Percentiles rank a stretch among this genome's conserved stretches.
Evolutionary conservation across 1,140 invertebrate genomes (phyloP).

Genomic region (Phymorhynchus buccinoides): DNA sequence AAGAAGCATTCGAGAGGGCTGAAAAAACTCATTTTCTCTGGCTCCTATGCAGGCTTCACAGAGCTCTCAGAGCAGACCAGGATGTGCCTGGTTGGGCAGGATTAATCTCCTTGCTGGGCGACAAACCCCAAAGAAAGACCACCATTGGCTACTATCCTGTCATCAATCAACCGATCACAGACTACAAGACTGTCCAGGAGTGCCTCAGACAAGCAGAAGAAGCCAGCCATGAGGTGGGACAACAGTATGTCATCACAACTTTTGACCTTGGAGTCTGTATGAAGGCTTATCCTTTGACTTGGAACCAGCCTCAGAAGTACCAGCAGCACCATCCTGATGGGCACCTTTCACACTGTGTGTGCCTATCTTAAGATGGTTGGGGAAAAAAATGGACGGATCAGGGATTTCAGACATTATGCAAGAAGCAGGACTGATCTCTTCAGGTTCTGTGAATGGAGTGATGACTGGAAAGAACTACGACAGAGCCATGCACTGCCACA

Average conservation of each 20-base stretch:
- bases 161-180: slow-evolving; percentile 50
- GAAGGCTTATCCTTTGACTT: slow-evolving; percentile 52
- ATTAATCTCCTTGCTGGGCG: slow-evolving; percentile 46
- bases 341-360: slow-evolving; percentile 45
- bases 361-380: slow-evolving; percentile 46
- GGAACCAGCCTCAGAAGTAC: slow-evolving; percentile 46
- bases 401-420: slow-evolving; percentile 42
- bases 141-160: slow-evolving; percentile 49
- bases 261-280: slow-evolving; percentile 56
- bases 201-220: slow-evolving; percentile 46
- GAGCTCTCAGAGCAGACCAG: too few relatives aligned
- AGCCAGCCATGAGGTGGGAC: slow-evolving; percentile 42
- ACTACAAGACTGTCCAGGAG: slow-evolving; percentile 48
- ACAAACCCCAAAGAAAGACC: slow-evolving; percentile 28
- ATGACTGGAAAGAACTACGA: too few relatives aligned
- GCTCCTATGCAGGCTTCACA: too few relatives aligned
- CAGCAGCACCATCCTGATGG: slow-evolving; percentile 49
- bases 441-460: too few relatives aligned
- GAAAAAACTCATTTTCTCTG: too few relatives aligned
- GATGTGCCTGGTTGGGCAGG: slow-evolving; percentile 42
- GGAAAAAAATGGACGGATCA: slow-evolving; percentile 52
- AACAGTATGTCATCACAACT: slow-evolving; percentile 49
- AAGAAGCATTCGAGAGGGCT: too few relatives aligned
- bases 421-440: slow-evolving; percentile 43
- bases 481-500: too few relatives aligned